Conservation (phyloP, 2,113 vertebrate genomes). For the Zingel zingel region DNA sequence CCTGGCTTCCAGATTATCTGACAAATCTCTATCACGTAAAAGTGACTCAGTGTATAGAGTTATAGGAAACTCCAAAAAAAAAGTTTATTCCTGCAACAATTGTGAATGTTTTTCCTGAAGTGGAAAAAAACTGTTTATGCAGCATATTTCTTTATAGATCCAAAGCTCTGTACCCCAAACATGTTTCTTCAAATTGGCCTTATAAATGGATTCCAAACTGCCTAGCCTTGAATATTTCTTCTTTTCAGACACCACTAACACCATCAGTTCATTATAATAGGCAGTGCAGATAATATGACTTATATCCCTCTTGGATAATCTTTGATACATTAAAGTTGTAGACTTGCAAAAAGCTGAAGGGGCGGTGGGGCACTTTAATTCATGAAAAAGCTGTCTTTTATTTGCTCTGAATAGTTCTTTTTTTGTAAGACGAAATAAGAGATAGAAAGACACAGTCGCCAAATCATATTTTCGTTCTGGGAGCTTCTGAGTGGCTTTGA, state of each 20-base stretch:
- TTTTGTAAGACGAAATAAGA: conserved; percentile 10
- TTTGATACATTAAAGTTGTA: not conserved
- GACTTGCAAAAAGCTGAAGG: not conserved
- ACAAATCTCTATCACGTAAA: not conserved
- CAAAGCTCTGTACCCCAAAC: not conserved
- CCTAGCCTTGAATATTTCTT: not conserved
- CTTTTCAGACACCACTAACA: not conserved
- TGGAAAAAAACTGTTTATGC: not conserved
- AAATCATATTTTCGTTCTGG: conserved; percentile 31
- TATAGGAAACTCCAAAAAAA: not conserved
- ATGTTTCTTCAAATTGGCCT: not conserved
- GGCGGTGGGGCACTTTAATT: not conserved
- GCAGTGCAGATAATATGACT: not conserved
- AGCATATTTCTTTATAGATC: not conserved
- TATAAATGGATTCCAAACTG: not conserved
- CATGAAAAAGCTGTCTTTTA: not conserved
- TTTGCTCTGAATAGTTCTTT: conserved; percentile 2
- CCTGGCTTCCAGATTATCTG: not conserved
- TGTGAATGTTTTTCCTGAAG: not conserved
- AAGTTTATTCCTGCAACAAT: not conserved
- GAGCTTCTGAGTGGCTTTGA: conserved; percentile 37
- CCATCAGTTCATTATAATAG: not conserved
- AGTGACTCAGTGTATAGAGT: not conserved
- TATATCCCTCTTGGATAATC: conserved; percentile 4
- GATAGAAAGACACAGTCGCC: not conserved